phyloP scores from a whole-genome alignment of 2,113 vertebrate genomes.

The Hyaena hyaena region DNA sequence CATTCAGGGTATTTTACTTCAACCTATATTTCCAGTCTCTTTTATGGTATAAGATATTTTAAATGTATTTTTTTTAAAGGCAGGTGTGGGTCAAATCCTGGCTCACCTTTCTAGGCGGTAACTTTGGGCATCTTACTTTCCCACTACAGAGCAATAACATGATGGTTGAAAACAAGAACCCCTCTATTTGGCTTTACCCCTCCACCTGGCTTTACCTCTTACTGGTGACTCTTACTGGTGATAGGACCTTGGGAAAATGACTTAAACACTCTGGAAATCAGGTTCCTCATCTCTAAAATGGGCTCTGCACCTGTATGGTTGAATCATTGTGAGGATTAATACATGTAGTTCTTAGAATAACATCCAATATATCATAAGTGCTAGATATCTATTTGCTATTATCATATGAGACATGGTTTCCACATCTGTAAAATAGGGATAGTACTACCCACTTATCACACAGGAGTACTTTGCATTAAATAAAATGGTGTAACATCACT shows the following conservation, averaged over 20 bases:
- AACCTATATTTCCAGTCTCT: neutral
- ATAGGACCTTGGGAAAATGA: neutral
- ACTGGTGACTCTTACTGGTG: neutral
- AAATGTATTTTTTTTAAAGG: neutral
- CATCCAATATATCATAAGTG: neutral
- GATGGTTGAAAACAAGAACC: neutral
- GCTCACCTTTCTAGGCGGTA: neutral
- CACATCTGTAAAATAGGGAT: neutral
- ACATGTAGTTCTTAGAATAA: neutral
- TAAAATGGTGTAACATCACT: neutral
- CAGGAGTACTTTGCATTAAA: neutral
- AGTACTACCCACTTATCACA: neutral
- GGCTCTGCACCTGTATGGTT: neutral
- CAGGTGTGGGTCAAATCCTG: neutral
- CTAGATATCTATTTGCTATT: neutral
- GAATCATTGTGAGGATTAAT: neutral
- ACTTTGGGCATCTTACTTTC: neutral
- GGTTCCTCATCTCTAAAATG: neutral
- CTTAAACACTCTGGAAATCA: neutral
- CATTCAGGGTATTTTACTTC: neutral
- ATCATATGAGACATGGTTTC: neutral
- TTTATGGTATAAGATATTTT: neutral
- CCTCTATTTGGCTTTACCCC: neutral
- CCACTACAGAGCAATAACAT: neutral
- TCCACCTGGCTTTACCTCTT: neutral